phyloP scores from a whole-genome alignment of 30 jellyfish, hydroid and myxozoan species.

The Catostylus mosaicus region DNA sequence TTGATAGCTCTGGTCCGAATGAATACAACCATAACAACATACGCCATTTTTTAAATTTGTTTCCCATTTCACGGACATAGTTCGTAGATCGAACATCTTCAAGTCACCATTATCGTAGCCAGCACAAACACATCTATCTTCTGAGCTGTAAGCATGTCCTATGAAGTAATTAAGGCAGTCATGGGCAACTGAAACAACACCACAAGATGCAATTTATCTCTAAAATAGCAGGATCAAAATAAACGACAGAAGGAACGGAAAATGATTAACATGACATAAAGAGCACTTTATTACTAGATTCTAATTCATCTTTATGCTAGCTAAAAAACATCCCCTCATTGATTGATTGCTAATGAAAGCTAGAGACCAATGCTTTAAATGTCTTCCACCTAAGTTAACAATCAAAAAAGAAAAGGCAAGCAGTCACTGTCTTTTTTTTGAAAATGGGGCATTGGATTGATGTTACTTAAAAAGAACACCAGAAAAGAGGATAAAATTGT shows the following conservation, averaged over 20 bases:
- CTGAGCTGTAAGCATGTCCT: constrained; percentile 93
- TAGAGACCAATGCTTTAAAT: no score
- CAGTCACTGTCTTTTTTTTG: not conserved
- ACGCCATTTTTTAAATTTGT: constrained; percentile 91
- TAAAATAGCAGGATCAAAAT: not conserved
- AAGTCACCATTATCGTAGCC: constrained; percentile 98
- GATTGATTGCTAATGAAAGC: no score
- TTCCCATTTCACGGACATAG: constrained; percentile 93
- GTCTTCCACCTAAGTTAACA: no score
- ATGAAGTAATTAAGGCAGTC: not conserved
- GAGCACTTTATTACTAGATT: no score
- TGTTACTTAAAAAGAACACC: no score
- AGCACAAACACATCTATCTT: constrained; percentile 93
- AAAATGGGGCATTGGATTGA: no score
- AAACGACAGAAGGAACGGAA: not conserved
- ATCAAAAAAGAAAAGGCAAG: not conserved
- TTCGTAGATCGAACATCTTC: constrained; percentile 92
- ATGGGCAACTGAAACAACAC: not conserved
- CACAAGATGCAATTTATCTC: no score
- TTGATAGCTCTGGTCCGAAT: not conserved
- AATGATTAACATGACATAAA: no score
- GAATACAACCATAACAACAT: not conserved
- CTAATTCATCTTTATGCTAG: no score
- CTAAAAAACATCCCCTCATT: no score
- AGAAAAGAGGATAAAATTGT: no score